Conservation (phyloP, 1,140 invertebrate genomes). For the Lordiphosa stackelbergi region DNA sequence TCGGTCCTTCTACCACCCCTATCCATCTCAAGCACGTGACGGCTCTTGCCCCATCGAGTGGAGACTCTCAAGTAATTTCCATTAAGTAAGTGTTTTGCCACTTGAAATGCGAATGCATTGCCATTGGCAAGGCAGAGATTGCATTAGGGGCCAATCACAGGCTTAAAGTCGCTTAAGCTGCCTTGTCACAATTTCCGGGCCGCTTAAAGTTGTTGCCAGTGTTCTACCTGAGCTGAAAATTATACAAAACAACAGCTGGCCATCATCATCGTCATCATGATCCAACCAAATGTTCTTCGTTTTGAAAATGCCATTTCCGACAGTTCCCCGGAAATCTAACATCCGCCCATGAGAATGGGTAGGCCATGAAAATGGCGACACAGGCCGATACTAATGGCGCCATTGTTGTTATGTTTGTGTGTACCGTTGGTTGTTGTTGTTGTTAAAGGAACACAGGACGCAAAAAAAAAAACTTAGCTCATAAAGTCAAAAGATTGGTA, state of each 20-base stretch:
- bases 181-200: slow-evolving; percentile 28
- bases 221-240: slow-evolving; percentile 51
- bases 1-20: slow-evolving; percentile 14
- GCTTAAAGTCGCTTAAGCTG: slow-evolving; percentile 50
- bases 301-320: slow-evolving; percentile 66
- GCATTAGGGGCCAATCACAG: slow-evolving; percentile 38
- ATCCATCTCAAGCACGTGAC: slow-evolving; percentile 44
- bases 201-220: slow-evolving; percentile 28
- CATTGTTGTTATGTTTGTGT: slow-evolving; percentile 44
- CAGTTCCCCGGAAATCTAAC: slow-evolving; percentile 59
- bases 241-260: slow-evolving; percentile 58
- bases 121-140: slow-evolving; percentile 50
- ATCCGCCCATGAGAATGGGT: slow-evolving; percentile 33
- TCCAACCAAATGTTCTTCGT: slow-evolving; percentile 39
- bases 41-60: slow-evolving; percentile 55
- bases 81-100: slow-evolving; percentile 72
- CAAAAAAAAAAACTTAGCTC: slow-evolving; percentile 1
- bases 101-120: slow-evolving; percentile 58
- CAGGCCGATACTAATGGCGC: slow-evolving; percentile 51
- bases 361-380: slow-evolving; percentile 27
- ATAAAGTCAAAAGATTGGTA: slow-evolving; percentile 44
- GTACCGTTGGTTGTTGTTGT: slow-evolving; percentile 1
- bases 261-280: slow-evolving; percentile 33
- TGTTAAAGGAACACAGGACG: background rate
- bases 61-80: slow-evolving; percentile 60